Base-by-base conservation (phyloP, 2,797 vertebrate species). In the Okamejei kenojei region DNA sequence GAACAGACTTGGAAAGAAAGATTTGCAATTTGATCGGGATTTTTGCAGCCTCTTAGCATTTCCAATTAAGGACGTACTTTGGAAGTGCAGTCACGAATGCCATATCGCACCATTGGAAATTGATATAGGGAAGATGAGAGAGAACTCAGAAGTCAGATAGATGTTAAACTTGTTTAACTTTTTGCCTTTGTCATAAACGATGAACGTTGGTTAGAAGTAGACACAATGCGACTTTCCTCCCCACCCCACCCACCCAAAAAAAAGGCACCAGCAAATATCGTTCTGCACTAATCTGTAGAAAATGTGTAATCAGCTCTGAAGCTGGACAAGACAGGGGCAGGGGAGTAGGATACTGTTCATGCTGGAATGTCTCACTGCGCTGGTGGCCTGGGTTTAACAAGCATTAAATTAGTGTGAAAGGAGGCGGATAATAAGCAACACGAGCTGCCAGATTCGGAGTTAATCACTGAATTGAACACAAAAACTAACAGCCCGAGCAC, bases 361-460 rank as follows among this genome's bases (percentile, higher is more conserved):
- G 82, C 32, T 88, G 82, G 82, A 86, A 86, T 63, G 82, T 61
- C n/a, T 86, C 82, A 63, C 84, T 32, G 84, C n/a, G 84, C 84
- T 88, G 84, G 84, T 88, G 84, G 84, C 84, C 84, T 88, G 84
- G 61, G 61, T 88, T 88, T 88, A 88, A 88, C 68, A 88, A 88
- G 84, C 84, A 88, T 88, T 88, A 88, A 88, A 88, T 88, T 88
- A 88, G 84, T 88, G 84, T 88, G 84, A 88, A 88, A 88, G n/a
- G 61, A 88, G 84, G n/a, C 84, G n/a, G 61, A n/a, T 88, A 88
- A 88, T 68, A 61, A 88, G 84, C 84, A 88, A 88, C 84, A 88
- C 21, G 84, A 88, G n/a, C 84, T 88, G 84, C 84, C 84, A 88
- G 84, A 88, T 88, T 88, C 84, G 0, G 84, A 88, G 84, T 88